A percentile compares a stretch with the other conserved stretches of the same genome.
phyloP scores from a whole-genome alignment of 2,888 invertebrate genomes.

The Bedellia somnulentella region DNA sequence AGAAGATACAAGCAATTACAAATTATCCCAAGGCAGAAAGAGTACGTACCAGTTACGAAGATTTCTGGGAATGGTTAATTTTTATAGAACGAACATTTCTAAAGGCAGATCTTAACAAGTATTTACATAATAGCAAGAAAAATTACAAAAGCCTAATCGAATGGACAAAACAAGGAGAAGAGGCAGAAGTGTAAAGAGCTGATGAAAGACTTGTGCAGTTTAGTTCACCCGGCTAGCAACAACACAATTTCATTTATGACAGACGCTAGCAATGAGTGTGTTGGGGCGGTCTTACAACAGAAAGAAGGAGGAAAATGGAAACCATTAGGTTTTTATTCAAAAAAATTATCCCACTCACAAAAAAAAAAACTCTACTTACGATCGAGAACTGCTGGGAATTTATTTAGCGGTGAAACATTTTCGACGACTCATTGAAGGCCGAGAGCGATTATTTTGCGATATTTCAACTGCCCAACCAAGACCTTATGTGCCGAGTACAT shows the following conservation, averaged over 20 bases:
- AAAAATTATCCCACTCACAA: constrained; percentile 5
- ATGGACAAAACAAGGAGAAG: neutral
- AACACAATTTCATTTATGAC: neutral
- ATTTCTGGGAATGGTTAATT: constrained; percentile 11
- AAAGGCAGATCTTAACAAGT: neutral
- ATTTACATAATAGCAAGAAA: constrained; percentile 1
- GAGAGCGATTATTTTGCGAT: constrained; percentile 10
- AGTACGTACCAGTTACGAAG: constrained; percentile 10
- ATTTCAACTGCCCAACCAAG: constrained; percentile 8
- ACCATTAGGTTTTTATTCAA: no score
- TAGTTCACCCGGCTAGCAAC: neutral
- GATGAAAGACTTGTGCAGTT: no score
- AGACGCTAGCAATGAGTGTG: neutral
- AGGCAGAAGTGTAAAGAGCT: constrained; percentile 1
- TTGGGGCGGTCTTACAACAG: constrained; percentile 1
- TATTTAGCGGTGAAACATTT: no score
- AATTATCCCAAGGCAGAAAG: constrained; percentile 7
- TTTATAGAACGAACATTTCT: constrained; percentile 6
- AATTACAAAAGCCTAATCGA: constrained; percentile 4
- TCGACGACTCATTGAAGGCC: no score
- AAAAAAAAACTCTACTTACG: constrained; percentile 6
- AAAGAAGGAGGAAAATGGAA: constrained; percentile 1
- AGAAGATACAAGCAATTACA: no score
- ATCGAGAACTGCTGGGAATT: constrained; percentile 6
- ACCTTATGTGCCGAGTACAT: constrained; percentile 11